Conservation (phyloP, 2,797 vertebrate genomes). For the Passerculus sandwichensis region DNA sequence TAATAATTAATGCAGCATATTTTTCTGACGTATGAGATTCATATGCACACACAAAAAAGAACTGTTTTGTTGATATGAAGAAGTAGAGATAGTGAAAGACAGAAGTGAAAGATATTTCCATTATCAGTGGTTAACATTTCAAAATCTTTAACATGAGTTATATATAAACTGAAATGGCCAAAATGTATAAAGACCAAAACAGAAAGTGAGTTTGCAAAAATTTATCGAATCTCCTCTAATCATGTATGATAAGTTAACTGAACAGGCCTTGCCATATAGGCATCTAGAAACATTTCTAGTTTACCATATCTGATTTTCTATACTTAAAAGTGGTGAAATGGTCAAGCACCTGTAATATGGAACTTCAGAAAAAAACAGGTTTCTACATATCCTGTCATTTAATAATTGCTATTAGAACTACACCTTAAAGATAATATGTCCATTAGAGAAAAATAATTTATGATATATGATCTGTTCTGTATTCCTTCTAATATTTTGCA, state of each 20-base stretch:
- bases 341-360: not conserved
- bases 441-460: not conserved
- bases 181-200: not conserved
- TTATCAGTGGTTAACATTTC: not conserved
- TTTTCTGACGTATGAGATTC: constrained; percentile 69
- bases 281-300: not conserved
- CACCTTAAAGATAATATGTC: not conserved
- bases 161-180: not conserved
- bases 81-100: not conserved
- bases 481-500: constrained; percentile 4
- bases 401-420: not conserved
- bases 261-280: not conserved
- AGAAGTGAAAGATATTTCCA: not conserved
- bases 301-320: not conserved
- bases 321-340: not conserved
- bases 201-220: not conserved
- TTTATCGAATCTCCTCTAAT: not conserved
- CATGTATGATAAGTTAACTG: not conserved
- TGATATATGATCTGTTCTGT: not conserved
- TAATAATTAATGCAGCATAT: constrained; percentile 52
- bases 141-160: constrained; percentile 18
- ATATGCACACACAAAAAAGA: constrained; percentile 48
- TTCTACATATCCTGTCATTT: not conserved
- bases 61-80: not conserved
- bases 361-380: too few relatives aligned